Conservation (phyloP, 1,140 invertebrate species). For the Drosophila pectinifera region DNA sequence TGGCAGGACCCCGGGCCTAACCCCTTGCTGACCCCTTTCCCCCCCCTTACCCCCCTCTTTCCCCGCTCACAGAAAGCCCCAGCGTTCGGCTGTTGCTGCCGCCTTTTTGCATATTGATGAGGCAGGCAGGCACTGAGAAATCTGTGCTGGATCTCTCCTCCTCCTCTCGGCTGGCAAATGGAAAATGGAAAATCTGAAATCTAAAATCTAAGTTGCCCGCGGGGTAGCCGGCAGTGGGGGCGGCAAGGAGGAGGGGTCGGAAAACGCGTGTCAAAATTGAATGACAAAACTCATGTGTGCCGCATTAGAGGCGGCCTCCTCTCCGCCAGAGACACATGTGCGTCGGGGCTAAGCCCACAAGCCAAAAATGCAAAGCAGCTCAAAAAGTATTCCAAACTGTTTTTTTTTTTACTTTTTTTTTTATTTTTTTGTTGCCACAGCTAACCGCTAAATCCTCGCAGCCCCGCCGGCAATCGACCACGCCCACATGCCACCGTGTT, state of each 20-base stretch:
- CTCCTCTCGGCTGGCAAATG: conserved; percentile 2
- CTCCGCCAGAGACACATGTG: conserved; percentile 28
- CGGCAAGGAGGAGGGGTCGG: neutral
- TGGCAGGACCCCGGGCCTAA: conserved; percentile 4
- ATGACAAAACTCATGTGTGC: conserved; percentile 78
- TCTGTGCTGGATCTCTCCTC: conserved; percentile 29
- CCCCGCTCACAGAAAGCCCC: conserved; percentile 12
- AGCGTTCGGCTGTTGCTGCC: conserved; percentile 33
- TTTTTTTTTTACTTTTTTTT: neutral
- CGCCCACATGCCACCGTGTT: conserved; percentile 46
- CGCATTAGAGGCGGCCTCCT: conserved; percentile 31
- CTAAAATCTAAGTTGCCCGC: conserved; percentile 46
- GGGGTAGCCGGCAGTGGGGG: neutral
- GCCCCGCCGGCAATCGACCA: conserved; percentile 27
- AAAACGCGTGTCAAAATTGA: conserved; percentile 72
- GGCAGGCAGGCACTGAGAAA: conserved; percentile 17
- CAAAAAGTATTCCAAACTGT: conserved; percentile 73
- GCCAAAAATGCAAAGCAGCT: conserved; percentile 81
- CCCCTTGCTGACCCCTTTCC: conserved; percentile 29
- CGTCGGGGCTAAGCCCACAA: conserved; percentile 55
- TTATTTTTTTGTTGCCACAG: conserved; percentile 30
- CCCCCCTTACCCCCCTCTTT: conserved; percentile 26
- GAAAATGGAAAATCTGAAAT: conserved; percentile 50
- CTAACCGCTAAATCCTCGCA: neutral
- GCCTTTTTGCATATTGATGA: conserved; percentile 80